Percentiles rank a stretch among this genome's conserved stretches.
phyloP scores from a whole-genome alignment of 1,140 invertebrate species.

The Drepana arcuata region DNA sequence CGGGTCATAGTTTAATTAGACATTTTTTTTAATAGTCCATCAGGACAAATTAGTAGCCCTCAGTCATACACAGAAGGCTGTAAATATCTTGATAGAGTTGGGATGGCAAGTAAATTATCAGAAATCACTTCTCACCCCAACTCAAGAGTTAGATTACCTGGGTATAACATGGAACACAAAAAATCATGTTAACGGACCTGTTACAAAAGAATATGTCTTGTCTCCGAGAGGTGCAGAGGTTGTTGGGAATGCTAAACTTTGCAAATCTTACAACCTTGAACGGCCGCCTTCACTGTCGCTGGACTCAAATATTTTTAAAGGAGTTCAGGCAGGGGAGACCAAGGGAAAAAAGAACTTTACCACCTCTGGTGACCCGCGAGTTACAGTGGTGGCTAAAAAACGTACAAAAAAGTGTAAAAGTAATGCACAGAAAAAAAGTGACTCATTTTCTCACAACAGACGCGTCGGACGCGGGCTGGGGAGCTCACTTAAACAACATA shows the following conservation, averaged over 20 bases:
- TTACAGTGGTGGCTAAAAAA: constrained; percentile 12
- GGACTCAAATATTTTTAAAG: constrained; percentile 9
- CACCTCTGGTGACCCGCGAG: not conserved
- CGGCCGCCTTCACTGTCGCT: constrained; percentile 34
- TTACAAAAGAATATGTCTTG: constrained; percentile 8
- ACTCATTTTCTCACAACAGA: constrained; percentile 28
- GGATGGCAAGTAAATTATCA: constrained; percentile 32
- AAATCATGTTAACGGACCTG: constrained; percentile 11
- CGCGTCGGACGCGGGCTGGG: constrained; percentile 33
- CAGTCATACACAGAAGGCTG: not conserved
- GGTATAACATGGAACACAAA: constrained; percentile 27
- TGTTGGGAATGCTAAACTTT: constrained; percentile 36
- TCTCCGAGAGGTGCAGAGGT: constrained; percentile 13
- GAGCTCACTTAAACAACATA: constrained; percentile 23
- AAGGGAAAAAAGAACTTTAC: not conserved
- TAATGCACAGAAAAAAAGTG: constrained; percentile 1
- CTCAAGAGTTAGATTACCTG: constrained; percentile 31
- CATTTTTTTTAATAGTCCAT: constrained; percentile 20
- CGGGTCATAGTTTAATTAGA: constrained; percentile 25
- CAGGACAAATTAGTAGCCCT: constrained; percentile 1
- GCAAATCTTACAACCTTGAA: constrained; percentile 68
- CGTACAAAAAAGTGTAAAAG: constrained; percentile 1
- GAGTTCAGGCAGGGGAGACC: not conserved
- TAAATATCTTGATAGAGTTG: constrained; percentile 11
- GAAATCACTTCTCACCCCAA: constrained; percentile 28